phyloP scores from a whole-genome alignment of 2,113 vertebrate genomes.

The Caranx melampygus region DNA sequence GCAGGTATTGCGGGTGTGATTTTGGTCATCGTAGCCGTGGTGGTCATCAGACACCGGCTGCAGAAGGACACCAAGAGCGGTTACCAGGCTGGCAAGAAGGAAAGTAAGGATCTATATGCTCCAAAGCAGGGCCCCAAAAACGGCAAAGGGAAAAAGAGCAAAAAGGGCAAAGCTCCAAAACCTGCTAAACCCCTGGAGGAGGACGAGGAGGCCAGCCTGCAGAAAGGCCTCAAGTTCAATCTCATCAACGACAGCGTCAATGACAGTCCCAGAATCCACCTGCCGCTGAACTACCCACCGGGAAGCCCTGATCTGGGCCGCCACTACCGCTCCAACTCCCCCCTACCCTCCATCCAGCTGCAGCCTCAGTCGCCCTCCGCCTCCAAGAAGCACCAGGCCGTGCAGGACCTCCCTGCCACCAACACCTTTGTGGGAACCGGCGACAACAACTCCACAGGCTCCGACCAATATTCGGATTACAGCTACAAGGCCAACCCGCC shows the following conservation, averaged over 20 bases:
- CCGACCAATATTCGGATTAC: slow-evolving; percentile 99
- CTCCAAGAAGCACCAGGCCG: slow-evolving; percentile 99
- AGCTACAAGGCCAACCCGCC: slow-evolving; percentile 99
- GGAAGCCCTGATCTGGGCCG: slow-evolving; percentile 96
- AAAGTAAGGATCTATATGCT: slow-evolving; percentile 95
- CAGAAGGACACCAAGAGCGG: slow-evolving; percentile 96
- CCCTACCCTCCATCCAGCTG: slow-evolving; percentile 95
- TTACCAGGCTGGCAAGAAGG: slow-evolving; percentile 98
- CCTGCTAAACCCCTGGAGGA: slow-evolving; percentile 92
- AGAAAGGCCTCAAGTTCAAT: slow-evolving; percentile 96
- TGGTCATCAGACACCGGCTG: slow-evolving; percentile 91
- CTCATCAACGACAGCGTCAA: slow-evolving; percentile 92
- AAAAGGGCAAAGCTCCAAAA: slow-evolving; percentile 95
- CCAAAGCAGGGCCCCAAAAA: slow-evolving; percentile 94
- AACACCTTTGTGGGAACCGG: slow-evolving; percentile 99
- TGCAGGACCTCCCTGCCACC: slow-evolving; percentile 97
- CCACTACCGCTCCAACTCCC: slow-evolving; percentile 98
- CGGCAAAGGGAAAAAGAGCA: slow-evolving; percentile 91
- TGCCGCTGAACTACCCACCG: slow-evolving; percentile 95
- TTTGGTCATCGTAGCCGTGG: slow-evolving; percentile 90
- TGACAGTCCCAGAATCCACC: slow-evolving; percentile 95
- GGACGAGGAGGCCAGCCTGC: slow-evolving; percentile 91
- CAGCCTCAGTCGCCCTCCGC: slow-evolving; percentile 98
- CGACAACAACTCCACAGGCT: slow-evolving; percentile 97
- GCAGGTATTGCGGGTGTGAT: slow-evolving; percentile 92